A percentile compares a stretch with the other conserved stretches of the same genome.
Conservation (phyloP, 2,113 vertebrate genomes). For the Marmota flaviventris region DNA sequence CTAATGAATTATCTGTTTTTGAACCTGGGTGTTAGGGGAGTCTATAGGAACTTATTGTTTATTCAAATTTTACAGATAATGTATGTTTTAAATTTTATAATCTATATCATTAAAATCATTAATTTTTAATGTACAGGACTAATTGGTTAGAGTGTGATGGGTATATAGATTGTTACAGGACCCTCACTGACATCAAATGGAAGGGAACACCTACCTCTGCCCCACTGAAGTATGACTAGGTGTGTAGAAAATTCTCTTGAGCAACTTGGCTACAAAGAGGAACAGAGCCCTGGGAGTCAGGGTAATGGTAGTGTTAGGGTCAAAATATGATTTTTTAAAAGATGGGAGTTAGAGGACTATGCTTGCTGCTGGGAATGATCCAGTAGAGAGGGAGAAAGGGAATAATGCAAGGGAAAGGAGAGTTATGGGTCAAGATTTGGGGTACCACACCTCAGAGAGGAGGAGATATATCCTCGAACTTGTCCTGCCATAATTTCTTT, state of each 20-base stretch:
- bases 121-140: constrained; percentile 14
- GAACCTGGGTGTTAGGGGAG: background rate
- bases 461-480: background rate
- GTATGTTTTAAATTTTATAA: constrained; percentile 49
- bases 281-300: constrained; percentile 18
- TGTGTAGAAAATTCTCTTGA: background rate
- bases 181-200: background rate
- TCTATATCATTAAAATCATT: constrained; percentile 35
- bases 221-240: background rate
- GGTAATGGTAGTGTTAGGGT: background rate
- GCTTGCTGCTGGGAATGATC: constrained; percentile 34
- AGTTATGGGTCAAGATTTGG: background rate
- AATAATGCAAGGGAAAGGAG: background rate
- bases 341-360: constrained; percentile 35
- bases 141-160: background rate
- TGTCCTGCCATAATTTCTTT: background rate
- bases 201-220: background rate
- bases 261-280: background rate
- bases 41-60: constrained; percentile 39
- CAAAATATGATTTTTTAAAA: constrained; percentile 32
- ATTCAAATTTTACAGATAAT: constrained; percentile 23
- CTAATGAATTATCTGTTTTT: constrained; percentile 47
- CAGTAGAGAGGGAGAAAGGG: background rate
- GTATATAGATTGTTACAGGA: constrained; percentile 1
- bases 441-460: background rate